Conservation (phyloP, 2,797 vertebrate genomes). For the Gouania willdenowi region DNA sequence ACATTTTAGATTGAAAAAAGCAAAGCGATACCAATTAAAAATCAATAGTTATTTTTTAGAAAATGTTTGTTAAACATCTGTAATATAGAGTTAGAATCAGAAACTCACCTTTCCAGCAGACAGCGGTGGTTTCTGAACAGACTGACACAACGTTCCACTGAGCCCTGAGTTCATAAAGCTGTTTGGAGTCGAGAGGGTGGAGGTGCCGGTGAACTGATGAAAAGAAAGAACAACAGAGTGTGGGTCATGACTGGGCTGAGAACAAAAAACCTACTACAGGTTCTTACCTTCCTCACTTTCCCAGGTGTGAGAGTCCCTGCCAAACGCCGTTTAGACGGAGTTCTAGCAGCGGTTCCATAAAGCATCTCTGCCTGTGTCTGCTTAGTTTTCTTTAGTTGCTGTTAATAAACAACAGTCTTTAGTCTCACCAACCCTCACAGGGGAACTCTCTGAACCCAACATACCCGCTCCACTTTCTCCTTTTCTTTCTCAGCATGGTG, state of each 20-base stretch:
- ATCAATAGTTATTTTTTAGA: too few relatives aligned
- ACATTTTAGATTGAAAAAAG: too few relatives aligned
- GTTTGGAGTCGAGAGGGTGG: conserved; percentile 74
- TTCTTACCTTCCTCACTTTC: conserved; percentile 84
- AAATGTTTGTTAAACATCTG: too few relatives aligned
- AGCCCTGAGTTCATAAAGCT: conserved; percentile 74
- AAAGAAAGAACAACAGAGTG: too few relatives aligned
- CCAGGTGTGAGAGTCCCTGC: conserved; percentile 67
- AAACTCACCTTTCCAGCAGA: conserved; percentile 84
- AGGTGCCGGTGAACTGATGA: conserved; percentile 80
- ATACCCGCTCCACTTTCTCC: conserved; percentile 88
- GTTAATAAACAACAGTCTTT: not conserved
- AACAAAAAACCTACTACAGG: too few relatives aligned
- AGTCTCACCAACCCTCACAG: too few relatives aligned
- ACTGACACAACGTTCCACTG: conserved; percentile 69
- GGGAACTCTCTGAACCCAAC: conserved; percentile 38
- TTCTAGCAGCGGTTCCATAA: conserved; percentile 79
- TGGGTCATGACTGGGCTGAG: not conserved
- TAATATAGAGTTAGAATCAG: too few relatives aligned
- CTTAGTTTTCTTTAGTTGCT: conserved; percentile 91
- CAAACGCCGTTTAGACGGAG: conserved; percentile 79
- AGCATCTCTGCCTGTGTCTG: conserved; percentile 87
- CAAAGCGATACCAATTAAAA: too few relatives aligned
- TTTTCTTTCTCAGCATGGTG: conserved; percentile 84
- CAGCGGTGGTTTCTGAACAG: conserved; percentile 73